A percentile compares a stretch with the other conserved stretches of the same genome.
Conservation (phyloP, 2,888 invertebrate genomes). For the Marronus borbonicus region DNA sequence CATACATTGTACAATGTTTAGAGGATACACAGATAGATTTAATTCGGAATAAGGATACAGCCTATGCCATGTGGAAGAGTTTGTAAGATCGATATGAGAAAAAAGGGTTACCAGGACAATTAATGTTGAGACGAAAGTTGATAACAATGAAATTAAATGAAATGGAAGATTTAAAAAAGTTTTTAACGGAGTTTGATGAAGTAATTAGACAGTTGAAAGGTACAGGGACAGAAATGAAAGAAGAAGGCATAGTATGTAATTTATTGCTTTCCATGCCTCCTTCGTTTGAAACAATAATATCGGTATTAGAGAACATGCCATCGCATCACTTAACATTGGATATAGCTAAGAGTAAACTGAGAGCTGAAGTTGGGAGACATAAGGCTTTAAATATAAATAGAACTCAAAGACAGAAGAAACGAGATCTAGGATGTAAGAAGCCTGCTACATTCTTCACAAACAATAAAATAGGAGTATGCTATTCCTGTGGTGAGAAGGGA, state of each 20-base stretch:
- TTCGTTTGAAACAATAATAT: background rate
- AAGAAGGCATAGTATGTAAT: background rate
- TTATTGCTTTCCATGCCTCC: conserved; percentile 7
- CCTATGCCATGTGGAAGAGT: no score
- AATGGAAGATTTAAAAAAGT: background rate
- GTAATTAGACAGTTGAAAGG: no score
- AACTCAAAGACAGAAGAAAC: background rate
- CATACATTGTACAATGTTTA: no score
- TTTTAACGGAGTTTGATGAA: background rate
- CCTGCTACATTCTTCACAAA: background rate
- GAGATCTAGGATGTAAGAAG: no score
- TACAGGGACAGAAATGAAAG: background rate
- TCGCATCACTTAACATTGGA: background rate
- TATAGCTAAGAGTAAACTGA: background rate
- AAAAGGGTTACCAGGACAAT: background rate
- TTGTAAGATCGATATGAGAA: background rate
- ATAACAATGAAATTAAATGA: background rate
- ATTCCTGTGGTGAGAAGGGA: no score
- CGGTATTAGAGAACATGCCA: conserved; percentile 6
- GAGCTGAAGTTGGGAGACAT: background rate
- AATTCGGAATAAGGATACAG: no score
- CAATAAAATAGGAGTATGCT: no score
- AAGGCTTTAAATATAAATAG: background rate
- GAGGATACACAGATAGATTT: no score
- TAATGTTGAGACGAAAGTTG: background rate